A percentile compares a stretch with the other conserved stretches of the same genome.
These are phyloP conservation scores for Trichomalopsis sarcophagae DNA, from an alignment of 1,140 invertebrate species.

Conservation along the genomic window DNA sequence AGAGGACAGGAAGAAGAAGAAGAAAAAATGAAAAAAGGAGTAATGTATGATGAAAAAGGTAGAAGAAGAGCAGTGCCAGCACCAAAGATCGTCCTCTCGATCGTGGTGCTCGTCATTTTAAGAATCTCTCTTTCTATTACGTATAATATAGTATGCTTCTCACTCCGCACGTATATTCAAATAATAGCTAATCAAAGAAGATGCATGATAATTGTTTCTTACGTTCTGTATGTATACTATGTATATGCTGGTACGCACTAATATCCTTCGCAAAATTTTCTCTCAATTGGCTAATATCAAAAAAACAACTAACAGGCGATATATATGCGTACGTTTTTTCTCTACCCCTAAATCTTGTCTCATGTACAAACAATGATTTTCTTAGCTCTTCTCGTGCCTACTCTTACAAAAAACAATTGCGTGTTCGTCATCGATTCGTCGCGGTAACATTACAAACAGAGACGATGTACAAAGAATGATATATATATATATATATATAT, in stretches of 20 bases:
- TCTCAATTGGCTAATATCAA: slow-evolving; percentile 51
- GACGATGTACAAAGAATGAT: slow-evolving; percentile 22
- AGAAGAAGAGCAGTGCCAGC: slow-evolving; percentile 42
- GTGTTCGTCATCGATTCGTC: background rate
- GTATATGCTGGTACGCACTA: background rate
- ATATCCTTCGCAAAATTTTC: slow-evolving; percentile 31
- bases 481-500: too few relatives aligned
- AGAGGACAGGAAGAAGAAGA: background rate
- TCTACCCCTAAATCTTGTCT: background rate
- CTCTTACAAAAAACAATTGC: slow-evolving; percentile 7
- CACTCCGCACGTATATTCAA: slow-evolving; percentile 11
- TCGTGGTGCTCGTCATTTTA: slow-evolving; percentile 40
- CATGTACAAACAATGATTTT: slow-evolving; percentile 34
- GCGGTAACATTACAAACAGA: slow-evolving; percentile 33
- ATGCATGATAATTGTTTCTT: background rate
- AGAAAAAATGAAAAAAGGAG: background rate
- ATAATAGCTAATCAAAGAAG: slow-evolving; percentile 50
- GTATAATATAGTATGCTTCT: slow-evolving; percentile 30
- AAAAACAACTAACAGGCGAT: slow-evolving; percentile 45
- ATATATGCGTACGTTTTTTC: background rate
- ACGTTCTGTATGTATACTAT: background rate
- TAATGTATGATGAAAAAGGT: slow-evolving; percentile 19
- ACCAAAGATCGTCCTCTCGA: slow-evolving; percentile 41
- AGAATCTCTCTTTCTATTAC: slow-evolving; percentile 8
- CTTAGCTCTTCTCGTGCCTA: slow-evolving; percentile 10